Base-by-base conservation (phyloP, 2,113 vertebrate species). In the Melanerpes formicivorus region DNA sequence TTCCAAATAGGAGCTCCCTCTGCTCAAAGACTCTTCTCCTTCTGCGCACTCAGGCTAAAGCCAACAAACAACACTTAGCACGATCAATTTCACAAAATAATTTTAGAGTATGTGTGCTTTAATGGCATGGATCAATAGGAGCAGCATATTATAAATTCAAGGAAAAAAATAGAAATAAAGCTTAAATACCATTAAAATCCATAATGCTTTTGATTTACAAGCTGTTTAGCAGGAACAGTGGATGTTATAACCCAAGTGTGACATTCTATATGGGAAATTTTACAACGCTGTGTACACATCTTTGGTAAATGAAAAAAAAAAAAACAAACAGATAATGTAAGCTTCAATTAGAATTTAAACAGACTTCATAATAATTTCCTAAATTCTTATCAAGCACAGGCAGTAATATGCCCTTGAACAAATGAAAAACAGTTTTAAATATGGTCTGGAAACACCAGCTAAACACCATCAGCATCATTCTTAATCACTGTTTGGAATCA, bases 91-190 rank as follows among this genome's bases (percentile, higher is more conserved):
- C 50, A 69, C 32, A 78, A 87, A 90, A 90, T 54, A 93, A 72
- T 81, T 87, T 81, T 54, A 56, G 77, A 25, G 4, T 79, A 65
- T 65, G 27, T 44, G 3, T 2, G 44, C 66, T 72, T 84, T 94
- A 95, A 80, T 79, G 58, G 70, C 12, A 65, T 6, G 13, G 88
- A 93, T 94, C 93, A 69, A 95, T 84, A 87, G 32, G 69, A 77
- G 77, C 3, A 75, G 77, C 10, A 78, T 55, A 54, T 52, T 64
- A 71, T 86, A 90, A 93, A 95, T 64, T 65, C 27, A 69, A 64
- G 48, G 73, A 64, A 74, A 67, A 94, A 83, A 84, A 71, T 30
- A 86, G 91, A 90, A 95, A 93, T 84, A 75, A 81, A 87, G 27
- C 13, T 92, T 72, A 92, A 92, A 93, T 63, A 60, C 18, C 32